Evolutionary conservation across 2,797 vertebrate genomes (phyloP).

Genomic region (Lepilemur ruficaudatus): DNA sequence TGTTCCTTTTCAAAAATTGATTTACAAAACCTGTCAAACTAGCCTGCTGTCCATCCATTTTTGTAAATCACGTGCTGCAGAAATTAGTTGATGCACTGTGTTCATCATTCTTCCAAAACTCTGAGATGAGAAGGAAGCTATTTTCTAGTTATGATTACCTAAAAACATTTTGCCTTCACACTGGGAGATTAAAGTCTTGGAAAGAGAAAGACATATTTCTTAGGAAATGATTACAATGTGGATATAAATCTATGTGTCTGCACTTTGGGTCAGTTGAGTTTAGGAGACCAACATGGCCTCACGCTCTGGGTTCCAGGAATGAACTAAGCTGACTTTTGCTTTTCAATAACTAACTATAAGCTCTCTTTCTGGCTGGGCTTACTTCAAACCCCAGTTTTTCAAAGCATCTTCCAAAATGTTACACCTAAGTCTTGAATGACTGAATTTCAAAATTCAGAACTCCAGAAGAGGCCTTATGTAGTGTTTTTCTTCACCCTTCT

Average conservation of each 20-base stretch:
- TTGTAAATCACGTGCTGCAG: not conserved
- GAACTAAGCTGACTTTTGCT: not conserved
- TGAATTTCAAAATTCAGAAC: not conserved
- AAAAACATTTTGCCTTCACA: not conserved
- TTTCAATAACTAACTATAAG: not conserved
- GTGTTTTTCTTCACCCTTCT: not conserved
- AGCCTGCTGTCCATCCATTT: not conserved
- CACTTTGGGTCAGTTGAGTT: not conserved
- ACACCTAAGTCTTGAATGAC: not conserved
- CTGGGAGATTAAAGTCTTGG: not conserved
- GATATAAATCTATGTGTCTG: not conserved
- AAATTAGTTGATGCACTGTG: not conserved
- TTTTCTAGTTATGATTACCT: not conserved
- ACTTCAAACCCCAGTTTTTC: not conserved
- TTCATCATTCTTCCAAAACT: not conserved
- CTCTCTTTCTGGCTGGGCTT: not conserved
- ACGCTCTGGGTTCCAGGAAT: not conserved
- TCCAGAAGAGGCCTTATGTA: not conserved
- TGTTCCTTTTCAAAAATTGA: not conserved
- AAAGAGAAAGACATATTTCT: not conserved
- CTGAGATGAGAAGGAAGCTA: not conserved
- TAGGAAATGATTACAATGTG: not conserved
- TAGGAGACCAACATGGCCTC: not conserved
- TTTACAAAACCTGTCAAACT: not conserved
- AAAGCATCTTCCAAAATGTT: not conserved